phyloP scores from a whole-genome alignment of 2,797 vertebrate genomes.

The Orestias chungarensis region DNA sequence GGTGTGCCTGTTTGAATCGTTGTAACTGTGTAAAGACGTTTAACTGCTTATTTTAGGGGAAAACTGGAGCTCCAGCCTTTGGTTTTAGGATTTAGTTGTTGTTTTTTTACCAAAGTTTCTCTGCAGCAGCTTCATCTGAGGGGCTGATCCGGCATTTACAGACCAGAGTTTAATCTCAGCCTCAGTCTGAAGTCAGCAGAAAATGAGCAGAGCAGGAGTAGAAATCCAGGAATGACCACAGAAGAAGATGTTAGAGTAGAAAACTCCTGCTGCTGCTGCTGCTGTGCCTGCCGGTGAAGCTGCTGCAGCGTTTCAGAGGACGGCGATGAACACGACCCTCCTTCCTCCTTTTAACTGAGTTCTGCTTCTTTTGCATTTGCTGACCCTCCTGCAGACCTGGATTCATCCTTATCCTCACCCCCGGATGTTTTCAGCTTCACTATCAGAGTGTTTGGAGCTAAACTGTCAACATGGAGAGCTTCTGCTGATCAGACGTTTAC shows the following conservation, averaged over 20 bases:
- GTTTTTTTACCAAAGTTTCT: too few species aligned
- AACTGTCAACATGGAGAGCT: conserved; percentile 14
- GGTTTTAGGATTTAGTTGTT: background rate
- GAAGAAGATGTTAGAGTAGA: too few species aligned
- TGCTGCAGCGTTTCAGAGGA: background rate
- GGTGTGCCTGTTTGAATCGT: background rate
- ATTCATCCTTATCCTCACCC: too few species aligned
- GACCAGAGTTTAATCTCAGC: background rate
- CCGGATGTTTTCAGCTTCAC: conserved; percentile 38
- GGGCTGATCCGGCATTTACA: too few species aligned
- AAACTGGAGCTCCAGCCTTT: too few species aligned
- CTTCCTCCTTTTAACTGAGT: background rate
- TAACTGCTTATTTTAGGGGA: too few species aligned
- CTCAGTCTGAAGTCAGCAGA: too few species aligned
- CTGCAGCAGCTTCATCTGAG: conserved; percentile 1
- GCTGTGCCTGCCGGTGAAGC: background rate
- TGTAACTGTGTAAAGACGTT: background rate
- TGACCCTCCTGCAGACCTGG: conserved; percentile 40
- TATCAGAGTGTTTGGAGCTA: conserved; percentile 24
- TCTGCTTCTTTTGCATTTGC: conserved; percentile 47
- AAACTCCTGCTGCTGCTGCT: background rate
- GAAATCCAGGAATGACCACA: too few species aligned
- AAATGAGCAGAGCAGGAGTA: too few species aligned
- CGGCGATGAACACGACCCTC: background rate
- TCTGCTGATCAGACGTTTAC: conserved; percentile 34